Evolutionary conservation across 2,888 invertebrate species (phyloP).

Genomic region (Nymphalis urticae): DNA sequence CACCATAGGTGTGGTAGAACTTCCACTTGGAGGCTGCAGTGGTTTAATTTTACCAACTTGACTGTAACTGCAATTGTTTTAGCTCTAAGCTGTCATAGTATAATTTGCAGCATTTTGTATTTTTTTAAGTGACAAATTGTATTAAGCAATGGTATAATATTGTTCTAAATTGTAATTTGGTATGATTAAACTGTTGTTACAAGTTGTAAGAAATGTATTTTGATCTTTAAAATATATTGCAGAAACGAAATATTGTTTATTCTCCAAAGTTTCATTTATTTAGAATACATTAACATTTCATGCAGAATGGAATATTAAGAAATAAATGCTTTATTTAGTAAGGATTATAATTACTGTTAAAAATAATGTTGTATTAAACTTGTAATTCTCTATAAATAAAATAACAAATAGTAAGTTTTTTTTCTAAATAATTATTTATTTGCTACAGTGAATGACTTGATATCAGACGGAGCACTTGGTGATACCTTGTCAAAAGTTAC

Average conservation of each 20-base stretch:
- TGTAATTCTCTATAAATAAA: conserved; percentile 3
- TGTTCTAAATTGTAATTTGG: conserved; percentile 73
- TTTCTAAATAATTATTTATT: background rate
- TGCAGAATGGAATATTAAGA: background rate
- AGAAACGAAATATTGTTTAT: conserved; percentile 56
- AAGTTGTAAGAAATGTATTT: conserved; percentile 79
- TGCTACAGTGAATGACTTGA: too few relatives aligned
- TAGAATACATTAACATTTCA: conserved; percentile 6
- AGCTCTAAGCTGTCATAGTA: conserved; percentile 68
- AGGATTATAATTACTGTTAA: too few relatives aligned
- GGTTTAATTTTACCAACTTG: conserved; percentile 51
- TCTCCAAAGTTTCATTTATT: conserved; percentile 38
- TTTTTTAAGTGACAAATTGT: conserved; percentile 63
- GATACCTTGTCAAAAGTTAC: too few relatives aligned
- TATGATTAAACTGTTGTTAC: conserved; percentile 74
- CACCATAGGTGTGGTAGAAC: background rate
- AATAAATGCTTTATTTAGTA: too few relatives aligned
- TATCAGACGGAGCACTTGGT: too few relatives aligned
- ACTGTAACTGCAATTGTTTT: conserved; percentile 43
- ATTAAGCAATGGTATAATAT: conserved; percentile 55
- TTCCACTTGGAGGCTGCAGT: conserved; percentile 44
- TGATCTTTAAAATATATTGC: conserved; percentile 79
- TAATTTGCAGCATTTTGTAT: conserved; percentile 69
- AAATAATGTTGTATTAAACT: too few relatives aligned
- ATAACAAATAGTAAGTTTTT: background rate